These are phyloP conservation scores for Tortrix viridana DNA, from an alignment of 2,888 invertebrate genomes.

Conservation along the genomic window DNA sequence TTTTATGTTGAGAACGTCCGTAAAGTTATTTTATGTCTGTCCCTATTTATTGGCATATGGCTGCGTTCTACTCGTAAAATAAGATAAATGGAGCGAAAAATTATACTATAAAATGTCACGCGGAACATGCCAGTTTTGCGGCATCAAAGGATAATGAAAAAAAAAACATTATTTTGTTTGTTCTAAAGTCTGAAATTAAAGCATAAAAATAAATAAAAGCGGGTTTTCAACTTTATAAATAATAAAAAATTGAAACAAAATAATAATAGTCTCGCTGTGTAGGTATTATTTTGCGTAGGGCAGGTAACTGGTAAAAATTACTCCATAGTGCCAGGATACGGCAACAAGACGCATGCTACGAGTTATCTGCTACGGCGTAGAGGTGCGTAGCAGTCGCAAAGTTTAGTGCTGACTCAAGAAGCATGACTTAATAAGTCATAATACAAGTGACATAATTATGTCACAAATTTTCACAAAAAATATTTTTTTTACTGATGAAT, in stretches of 20 bases:
- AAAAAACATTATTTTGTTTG: neutral
- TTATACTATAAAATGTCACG: slow-evolving; percentile 28
- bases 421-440: too few species aligned
- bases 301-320: too few species aligned
- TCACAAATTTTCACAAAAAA: too few species aligned
- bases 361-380: slow-evolving; percentile 15
- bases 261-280: too few species aligned
- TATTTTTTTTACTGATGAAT: too few species aligned
- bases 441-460: too few species aligned
- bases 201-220: too few species aligned
- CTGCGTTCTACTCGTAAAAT: slow-evolving; percentile 22
- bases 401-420: slow-evolving; percentile 2
- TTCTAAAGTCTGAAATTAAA: too few species aligned
- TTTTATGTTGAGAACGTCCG: slow-evolving; percentile 33
- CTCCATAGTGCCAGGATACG: neutral
- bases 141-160: slow-evolving; percentile 11
- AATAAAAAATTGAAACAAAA: too few species aligned
- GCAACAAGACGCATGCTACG: slow-evolving; percentile 5
- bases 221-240: too few species aligned
- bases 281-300: too few species aligned
- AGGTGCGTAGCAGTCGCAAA: neutral
- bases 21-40: slow-evolving; percentile 28
- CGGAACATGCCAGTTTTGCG: slow-evolving; percentile 12
- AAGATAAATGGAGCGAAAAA: slow-evolving; percentile 25
- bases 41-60: slow-evolving; percentile 35